Base-by-base conservation (phyloP, 2,113 vertebrate genomes). In the Etheostoma spectabile region DNA sequence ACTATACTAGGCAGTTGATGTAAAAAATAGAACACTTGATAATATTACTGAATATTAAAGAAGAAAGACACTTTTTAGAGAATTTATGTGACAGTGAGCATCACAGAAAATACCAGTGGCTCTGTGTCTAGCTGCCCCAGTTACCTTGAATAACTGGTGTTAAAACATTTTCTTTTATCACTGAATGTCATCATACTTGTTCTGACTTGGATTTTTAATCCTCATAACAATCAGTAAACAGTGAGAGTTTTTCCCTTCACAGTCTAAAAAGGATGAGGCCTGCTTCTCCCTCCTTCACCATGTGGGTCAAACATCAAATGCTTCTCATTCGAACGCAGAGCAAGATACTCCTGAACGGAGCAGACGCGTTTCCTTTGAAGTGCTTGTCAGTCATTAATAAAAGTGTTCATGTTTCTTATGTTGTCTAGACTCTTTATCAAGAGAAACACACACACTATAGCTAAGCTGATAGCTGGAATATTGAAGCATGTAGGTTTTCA, bases 291-390 rank as follows among this genome's bases (percentile, higher is more conserved):
- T 8, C 61, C 49, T 52, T 56, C 48, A 5, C 52, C 80, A 65
- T 55, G 45, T 16, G 77, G 67, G 86, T 82, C 74, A 79, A 77
- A 87, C 85, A 86, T 88, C 83, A 88, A 89, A 90, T 86, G 75
- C 63, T 49, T 68, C 71, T 86, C 68, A 78, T 74, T 52, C n/a
- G 45, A 80, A 86, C 52, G 51, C 80, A 7, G 53, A 66, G 72
- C 18, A 24, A 35, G 75, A 74, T 19, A 15, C 71, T 62, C 60
- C 77, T 84, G 61, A 81, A 60, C 42, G 4, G 6, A 15, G 59
- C 77, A 61, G 49, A 71, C 11, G 18, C 61, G 33, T 33, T 64
- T 8, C 53, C 73, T 84, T 81, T 87, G 69, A 90, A 79, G 83
- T 84, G 83, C n/a, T 60, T 8, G 57, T 42, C 71, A 57, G 61